Evolutionary conservation across 2,797 vertebrate genomes (phyloP), one percentile per base, ranked within the genome.

Genomic region (Tolypeutes matacus): DNA sequence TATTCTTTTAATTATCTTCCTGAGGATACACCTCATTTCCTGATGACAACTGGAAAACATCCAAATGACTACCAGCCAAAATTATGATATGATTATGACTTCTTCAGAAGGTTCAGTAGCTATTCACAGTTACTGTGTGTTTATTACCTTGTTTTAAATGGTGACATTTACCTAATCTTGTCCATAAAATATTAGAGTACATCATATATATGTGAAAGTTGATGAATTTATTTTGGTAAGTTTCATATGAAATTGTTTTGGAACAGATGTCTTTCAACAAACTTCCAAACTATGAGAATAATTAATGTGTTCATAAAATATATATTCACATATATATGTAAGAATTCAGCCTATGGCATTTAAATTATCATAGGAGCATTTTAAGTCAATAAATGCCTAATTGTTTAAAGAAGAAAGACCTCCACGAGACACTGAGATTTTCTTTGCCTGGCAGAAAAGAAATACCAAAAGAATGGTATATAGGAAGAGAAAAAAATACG

Each of bases 1-100:
- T 89, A 94, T 95, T 94, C 72, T 97, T 91, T 96, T 91, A 95
- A 93, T 95, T 95, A 81, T 86, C 75, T 97, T 96, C 92, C 92
- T 77, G n/a, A 92, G 86, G 20, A 64, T 70, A 46, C 20, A 92
- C 51, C n/a, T 96, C 78, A 91, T 93, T 97, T 97, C 58, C 46
- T 93, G 81, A 92, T 90, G 77, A 86, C 58, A 90, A 75, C 13
- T 90, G 88, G 60, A 91, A 96, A 89, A 34, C 60, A 89, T 91
- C 60, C 95, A 95, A 92, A 84, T 93, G 56, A 62, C 34, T 73
- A 51, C 5, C 25, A 94, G 49, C 31, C 17, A 29, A 83, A 91
- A 93, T 92, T 93, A 89, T 77, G 82, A 80, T 34, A 56, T 51
- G 64, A 36, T 92, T 56, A 56, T 56, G 53, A 34, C 29, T 86